Conservation (phyloP, 2,888 invertebrate genomes). For the Blastobasis adustella region DNA sequence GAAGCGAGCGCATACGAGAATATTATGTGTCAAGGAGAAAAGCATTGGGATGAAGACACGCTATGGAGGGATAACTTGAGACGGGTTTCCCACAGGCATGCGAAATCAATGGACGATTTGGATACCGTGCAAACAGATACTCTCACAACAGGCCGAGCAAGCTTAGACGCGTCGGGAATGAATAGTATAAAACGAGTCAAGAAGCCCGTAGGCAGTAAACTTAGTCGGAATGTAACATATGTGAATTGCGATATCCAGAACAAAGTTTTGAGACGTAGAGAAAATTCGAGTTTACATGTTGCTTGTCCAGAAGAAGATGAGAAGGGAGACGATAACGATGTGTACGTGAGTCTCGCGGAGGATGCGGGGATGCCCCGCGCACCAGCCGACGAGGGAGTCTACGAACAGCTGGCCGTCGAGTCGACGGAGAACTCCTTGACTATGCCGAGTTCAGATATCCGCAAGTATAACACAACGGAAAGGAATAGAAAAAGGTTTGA, state of each 20-base stretch:
- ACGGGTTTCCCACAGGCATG: slow-evolving; percentile 86
- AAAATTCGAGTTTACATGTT: slow-evolving; percentile 26
- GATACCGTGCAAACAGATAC: slow-evolving; percentile 63
- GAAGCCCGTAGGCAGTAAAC: slow-evolving; percentile 49
- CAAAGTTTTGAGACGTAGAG: slow-evolving; percentile 49
- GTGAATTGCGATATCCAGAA: slow-evolving; percentile 82
- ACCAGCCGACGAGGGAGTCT: slow-evolving; percentile 68
- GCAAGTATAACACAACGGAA: slow-evolving; percentile 16
- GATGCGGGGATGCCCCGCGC: slow-evolving; percentile 31
- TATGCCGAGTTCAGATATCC: slow-evolving; percentile 12
- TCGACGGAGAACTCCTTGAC: slow-evolving; percentile 27
- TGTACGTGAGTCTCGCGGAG: slow-evolving; percentile 67
- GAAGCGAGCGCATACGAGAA: slow-evolving; percentile 63
- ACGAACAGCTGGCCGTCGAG: slow-evolving; percentile 71
- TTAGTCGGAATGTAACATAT: slow-evolving; percentile 84
- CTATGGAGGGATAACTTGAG: slow-evolving; percentile 88
- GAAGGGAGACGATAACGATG: slow-evolving; percentile 63
- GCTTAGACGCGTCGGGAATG: slow-evolving; percentile 45
- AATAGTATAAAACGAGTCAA: slow-evolving; percentile 63
- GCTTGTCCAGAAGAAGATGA: slow-evolving; percentile 33
- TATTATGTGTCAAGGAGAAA: slow-evolving; percentile 76
- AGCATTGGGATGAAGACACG: slow-evolving; percentile 88
- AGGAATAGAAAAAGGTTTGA: slow-evolving; percentile 68
- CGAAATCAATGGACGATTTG: slow-evolving; percentile 87
- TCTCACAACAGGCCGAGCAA: slow-evolving; percentile 30